A percentile compares a stretch with the other conserved stretches of the same genome.
These are phyloP conservation scores for Caracal caracal DNA, from an alignment of 2,113 vertebrate species.

Conservation along the genomic window DNA sequence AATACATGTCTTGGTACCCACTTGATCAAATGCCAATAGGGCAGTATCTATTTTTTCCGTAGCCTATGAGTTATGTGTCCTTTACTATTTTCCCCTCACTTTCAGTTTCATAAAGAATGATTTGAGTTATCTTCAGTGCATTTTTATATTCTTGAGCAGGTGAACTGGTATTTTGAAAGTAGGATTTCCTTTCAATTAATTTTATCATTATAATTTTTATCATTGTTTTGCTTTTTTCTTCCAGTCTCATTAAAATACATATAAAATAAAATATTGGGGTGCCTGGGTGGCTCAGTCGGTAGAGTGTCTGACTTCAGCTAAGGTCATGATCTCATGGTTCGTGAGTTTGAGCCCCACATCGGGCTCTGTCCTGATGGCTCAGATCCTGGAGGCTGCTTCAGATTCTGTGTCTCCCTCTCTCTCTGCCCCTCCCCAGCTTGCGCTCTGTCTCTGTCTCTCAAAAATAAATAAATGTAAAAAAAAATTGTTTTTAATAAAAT, in stretches of 20 bases:
- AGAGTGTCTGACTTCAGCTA: too few species aligned
- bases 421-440: too few species aligned
- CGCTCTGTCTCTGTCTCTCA: too few species aligned
- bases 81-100: not conserved
- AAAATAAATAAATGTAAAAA: too few species aligned
- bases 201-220: not conserved
- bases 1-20: not conserved
- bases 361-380: too few species aligned
- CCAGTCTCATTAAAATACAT: conserved; percentile 6
- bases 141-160: conserved; percentile 43
- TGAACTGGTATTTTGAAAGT: conserved; percentile 36
- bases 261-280: conserved; percentile 7
- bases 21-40: not conserved
- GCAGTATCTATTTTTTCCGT: not conserved
- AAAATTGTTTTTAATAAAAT: not conserved
- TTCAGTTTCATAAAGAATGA: conserved; percentile 27
- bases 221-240: not conserved
- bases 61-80: not conserved
- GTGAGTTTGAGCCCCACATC: too few species aligned
- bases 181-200: not conserved
- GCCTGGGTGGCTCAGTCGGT: too few species aligned
- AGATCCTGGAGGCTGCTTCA: too few species aligned
- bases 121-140: not conserved
- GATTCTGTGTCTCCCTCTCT: too few species aligned
- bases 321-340: too few species aligned